Conservation (phyloP, 2,888 invertebrate genomes). For the Euspilapteryx auroguttella region DNA sequence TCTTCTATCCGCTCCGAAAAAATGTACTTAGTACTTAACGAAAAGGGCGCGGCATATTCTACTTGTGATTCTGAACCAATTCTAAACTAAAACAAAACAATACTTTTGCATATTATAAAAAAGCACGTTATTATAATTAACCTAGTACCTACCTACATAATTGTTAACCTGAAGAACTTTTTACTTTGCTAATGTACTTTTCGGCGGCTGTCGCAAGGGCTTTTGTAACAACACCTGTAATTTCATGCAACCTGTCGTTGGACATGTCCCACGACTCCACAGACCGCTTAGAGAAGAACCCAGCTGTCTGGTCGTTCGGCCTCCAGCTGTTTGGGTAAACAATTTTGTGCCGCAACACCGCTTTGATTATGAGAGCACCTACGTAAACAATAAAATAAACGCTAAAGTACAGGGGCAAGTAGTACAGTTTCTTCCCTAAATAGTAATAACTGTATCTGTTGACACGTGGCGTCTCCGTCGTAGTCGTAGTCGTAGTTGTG, state of each 20-base stretch:
- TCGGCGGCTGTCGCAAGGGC: conserved; percentile 39
- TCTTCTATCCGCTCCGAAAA: too few relatives aligned
- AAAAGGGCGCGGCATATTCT: too few relatives aligned
- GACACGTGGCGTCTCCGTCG: conserved; percentile 58
- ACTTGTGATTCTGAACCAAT: too few relatives aligned
- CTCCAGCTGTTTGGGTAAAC: conserved; percentile 61
- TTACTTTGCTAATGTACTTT: conserved; percentile 27
- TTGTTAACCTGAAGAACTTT: too few relatives aligned
- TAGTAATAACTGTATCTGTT: conserved; percentile 74
- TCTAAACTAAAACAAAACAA: too few relatives aligned
- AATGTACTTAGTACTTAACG: too few relatives aligned
- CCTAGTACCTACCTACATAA: too few relatives aligned
- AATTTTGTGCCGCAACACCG: conserved; percentile 73
- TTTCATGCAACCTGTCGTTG: conserved; percentile 46
- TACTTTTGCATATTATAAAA: too few relatives aligned
- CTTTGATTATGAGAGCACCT: conserved; percentile 70
- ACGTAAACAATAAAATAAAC: conserved; percentile 72
- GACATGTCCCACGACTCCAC: conserved; percentile 45
- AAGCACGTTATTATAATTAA: too few relatives aligned
- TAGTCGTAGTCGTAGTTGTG: conserved; percentile 37
- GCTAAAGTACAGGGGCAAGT: conserved; percentile 75
- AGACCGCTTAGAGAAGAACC: conserved; percentile 43
- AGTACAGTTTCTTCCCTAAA: conserved; percentile 74
- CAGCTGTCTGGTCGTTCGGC: conserved; percentile 33
- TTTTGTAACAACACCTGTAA: conserved; percentile 43